phyloP scores from a whole-genome alignment of 2,888 invertebrate genomes.

The Andrena dorsata region DNA sequence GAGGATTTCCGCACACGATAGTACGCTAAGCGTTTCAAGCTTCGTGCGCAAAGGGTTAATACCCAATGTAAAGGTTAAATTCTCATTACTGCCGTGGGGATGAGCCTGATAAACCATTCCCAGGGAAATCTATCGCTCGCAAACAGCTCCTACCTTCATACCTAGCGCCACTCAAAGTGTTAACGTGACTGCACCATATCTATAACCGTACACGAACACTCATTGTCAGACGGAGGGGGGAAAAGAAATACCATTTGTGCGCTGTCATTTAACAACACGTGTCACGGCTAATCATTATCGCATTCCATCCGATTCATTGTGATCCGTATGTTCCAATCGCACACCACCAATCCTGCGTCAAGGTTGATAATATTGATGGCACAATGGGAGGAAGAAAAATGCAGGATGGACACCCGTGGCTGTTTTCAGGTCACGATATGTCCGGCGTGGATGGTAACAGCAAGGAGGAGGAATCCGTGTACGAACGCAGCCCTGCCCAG shows the following conservation, averaged over 20 bases:
- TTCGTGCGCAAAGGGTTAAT: no score
- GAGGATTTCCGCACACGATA: no score
- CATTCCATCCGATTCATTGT: not conserved
- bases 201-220: slow-evolving; percentile 7
- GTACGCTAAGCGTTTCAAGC: no score
- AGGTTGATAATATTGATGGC: slow-evolving; percentile 62
- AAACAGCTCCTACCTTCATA: no score
- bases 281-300: not conserved
- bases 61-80: no score
- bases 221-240: not conserved
- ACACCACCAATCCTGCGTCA: slow-evolving; percentile 54
- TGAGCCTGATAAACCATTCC: no score
- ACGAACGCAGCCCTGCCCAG: slow-evolving; percentile 89
- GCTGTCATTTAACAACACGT: no score
- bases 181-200: slow-evolving; percentile 19
- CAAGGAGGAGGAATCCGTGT: slow-evolving; percentile 89
- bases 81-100: no score
- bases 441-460: slow-evolving; percentile 95
- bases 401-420: slow-evolving; percentile 62
- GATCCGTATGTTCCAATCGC: slow-evolving; percentile 1
- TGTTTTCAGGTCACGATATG: slow-evolving; percentile 93
- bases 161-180: no score
- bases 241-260: not conserved
- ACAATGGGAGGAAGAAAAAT: slow-evolving; percentile 27
- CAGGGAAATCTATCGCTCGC: no score